These are phyloP conservation scores for Pao palembangensis DNA, from an alignment of 2,113 vertebrate species.

Conservation along the genomic window DNA sequence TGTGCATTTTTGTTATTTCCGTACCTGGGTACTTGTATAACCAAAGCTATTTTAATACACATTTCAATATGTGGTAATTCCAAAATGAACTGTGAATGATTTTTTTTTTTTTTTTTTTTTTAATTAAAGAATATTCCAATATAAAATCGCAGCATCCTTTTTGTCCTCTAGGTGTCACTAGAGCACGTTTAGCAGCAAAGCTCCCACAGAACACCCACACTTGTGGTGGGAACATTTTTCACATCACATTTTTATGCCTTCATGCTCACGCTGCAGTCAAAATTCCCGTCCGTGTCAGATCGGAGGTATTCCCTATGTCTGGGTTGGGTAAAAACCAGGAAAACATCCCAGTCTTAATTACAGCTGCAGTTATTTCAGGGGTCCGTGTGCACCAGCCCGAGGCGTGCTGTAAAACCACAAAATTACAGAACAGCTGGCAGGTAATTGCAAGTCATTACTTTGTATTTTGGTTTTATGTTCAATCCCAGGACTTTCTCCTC, in stretches of 20 bases:
- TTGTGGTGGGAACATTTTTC: slow-evolving; percentile 17
- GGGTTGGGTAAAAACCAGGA: slow-evolving; percentile 55
- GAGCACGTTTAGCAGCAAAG: slow-evolving; percentile 19
- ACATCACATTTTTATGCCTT: slow-evolving; percentile 11
- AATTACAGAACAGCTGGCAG: slow-evolving; percentile 67
- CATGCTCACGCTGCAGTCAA: slow-evolving; percentile 3
- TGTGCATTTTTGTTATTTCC: slow-evolving; percentile 35
- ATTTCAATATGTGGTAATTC: slow-evolving; percentile 50
- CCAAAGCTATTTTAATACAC: slow-evolving; percentile 52
- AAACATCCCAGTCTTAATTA: slow-evolving; percentile 63
- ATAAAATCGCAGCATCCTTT: slow-evolving; percentile 37
- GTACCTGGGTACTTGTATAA: slow-evolving; percentile 47
- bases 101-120: too few relatives aligned
- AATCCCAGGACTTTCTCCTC: slow-evolving; percentile 68
- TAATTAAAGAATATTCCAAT: slow-evolving; percentile 58
- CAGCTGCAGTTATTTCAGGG: slow-evolving; percentile 65
- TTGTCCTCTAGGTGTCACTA: slow-evolving; percentile 76
- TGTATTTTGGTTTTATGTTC: slow-evolving; percentile 60
- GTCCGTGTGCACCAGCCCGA: slow-evolving; percentile 52
- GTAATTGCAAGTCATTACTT: slow-evolving; percentile 74
- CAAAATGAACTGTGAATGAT: slow-evolving; percentile 68
- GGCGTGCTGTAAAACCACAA: slow-evolving; percentile 66
- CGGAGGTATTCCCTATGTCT: slow-evolving; percentile 51
- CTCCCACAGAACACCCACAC: background rate
- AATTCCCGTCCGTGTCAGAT: slow-evolving; percentile 29